phyloP scores from a whole-genome alignment of 2,797 vertebrate species.

The Clarias pachynema region DNA sequence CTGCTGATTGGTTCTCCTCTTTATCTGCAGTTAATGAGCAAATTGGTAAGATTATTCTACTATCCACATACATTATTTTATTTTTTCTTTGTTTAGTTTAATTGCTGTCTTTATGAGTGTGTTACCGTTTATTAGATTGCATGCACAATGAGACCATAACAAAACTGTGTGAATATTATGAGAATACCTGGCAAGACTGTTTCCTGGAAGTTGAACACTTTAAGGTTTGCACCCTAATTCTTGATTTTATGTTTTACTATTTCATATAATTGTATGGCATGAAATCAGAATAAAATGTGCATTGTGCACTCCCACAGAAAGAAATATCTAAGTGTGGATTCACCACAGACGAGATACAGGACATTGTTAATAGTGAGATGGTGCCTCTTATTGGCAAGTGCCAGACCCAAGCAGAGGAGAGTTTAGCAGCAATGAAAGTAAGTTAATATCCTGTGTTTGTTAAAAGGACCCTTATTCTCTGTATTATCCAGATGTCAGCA shows the following conservation, averaged over 20 bases:
- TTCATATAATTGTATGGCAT: not conserved
- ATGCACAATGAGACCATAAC: slow-evolving; percentile 64
- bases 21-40: slow-evolving; percentile 74
- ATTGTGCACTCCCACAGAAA: slow-evolving; percentile 65
- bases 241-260: not conserved
- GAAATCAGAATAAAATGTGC: not conserved
- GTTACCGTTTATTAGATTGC: slow-evolving; percentile 57
- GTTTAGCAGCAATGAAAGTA: slow-evolving; percentile 77
- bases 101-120: not conserved
- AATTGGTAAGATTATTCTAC: slow-evolving; percentile 74
- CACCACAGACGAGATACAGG: slow-evolving; percentile 71
- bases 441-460: slow-evolving; percentile 41
- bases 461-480: not conserved
- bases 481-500: not conserved
- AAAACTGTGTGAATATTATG: slow-evolving; percentile 65
- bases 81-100: not conserved
- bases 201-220: slow-evolving; percentile 65
- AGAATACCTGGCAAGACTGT: slow-evolving; percentile 71
- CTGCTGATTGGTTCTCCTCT: slow-evolving; percentile 76
- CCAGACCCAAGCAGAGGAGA: slow-evolving; percentile 70
- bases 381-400: slow-evolving; percentile 70
- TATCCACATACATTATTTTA: not conserved
- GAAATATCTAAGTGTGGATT: slow-evolving; percentile 72
- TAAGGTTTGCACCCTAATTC: slow-evolving; percentile 69
- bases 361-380: slow-evolving; percentile 68